Evolutionary conservation across 2,797 vertebrate genomes (phyloP), one percentile per base, ranked within the genome.

Genomic region (Sciurus carolinensis): DNA sequence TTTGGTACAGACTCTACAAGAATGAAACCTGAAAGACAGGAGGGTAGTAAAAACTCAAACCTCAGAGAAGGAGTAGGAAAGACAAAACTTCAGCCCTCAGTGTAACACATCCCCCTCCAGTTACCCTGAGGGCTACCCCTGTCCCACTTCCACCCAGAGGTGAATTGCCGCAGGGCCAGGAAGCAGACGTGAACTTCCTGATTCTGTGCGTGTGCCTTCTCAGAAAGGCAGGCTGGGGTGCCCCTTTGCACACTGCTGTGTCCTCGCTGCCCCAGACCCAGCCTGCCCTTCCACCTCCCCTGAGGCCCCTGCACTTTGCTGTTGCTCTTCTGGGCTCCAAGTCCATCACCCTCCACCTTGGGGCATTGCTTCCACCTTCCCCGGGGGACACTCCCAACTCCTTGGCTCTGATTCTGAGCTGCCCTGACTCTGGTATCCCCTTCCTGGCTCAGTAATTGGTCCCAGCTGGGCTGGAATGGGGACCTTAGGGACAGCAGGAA

Each of bases 371-470:
- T 26, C 22, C 36, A 39, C 62, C 76, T 22, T 57, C 72, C 30
- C 0, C 0, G n/a, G n/a, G n/a, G n/a, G 62, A 28, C 64, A 12
- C 14, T 50, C 50, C 50, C 3, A 1, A 3, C 50, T 75, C 42
- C 13, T 54, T 3, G 8, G 18, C 76, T 50, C 22, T 17, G 3
- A 22, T 36, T 83, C 94, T 42, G 50, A 90, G 76, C 18, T 9
- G 3, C 18, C 64, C 20, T 6, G 2, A 1, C n/a, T 47, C 28
- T 10, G 36, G 17, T 7, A n/a, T 12, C 44, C 12, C 62, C 36
- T 64, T 18, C 17, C 0, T 0, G 7, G 9, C 64, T 36, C 26
- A 1, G 0, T 28, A 1, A 1, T n/a, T 24, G 24, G 75, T 13
- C 73, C 28, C 3, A 5, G 1, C 5, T 4, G 36, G 44, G 24